Evolutionary conservation across 1,140 invertebrate species (phyloP).

Genomic region (Macrotrachela quadricornifera): DNA sequence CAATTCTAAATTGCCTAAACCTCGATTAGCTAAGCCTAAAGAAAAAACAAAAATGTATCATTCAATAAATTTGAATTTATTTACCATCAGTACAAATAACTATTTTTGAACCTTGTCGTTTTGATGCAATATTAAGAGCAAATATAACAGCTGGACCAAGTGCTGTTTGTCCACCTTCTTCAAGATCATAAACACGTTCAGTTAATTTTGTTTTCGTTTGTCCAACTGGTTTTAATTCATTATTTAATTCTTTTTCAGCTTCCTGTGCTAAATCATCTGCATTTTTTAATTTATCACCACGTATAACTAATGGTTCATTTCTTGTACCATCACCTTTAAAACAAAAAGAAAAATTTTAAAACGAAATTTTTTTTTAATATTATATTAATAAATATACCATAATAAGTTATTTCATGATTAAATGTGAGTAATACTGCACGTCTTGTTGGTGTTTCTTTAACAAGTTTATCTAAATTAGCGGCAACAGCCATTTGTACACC

Average conservation of each 20-base stretch:
- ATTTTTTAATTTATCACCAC: conserved; percentile 17
- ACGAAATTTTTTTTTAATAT: no score
- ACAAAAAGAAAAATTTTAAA: no score
- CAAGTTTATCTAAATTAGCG: conserved; percentile 21
- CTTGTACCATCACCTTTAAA: conserved; percentile 17
- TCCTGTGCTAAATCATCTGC: conserved; percentile 11
- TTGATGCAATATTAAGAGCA: conserved; percentile 17
- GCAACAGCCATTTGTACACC: conserved; percentile 26
- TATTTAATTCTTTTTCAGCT: background rate
- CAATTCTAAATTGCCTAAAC: conserved; percentile 18
- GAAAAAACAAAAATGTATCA: no score
- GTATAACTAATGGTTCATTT: conserved; percentile 12
- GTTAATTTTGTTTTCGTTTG: background rate
- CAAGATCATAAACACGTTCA: conserved; percentile 13
- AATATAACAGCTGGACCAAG: conserved; percentile 25
- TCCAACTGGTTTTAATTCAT: background rate
- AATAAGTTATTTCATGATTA: conserved; percentile 18
- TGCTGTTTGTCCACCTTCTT: conserved; percentile 23
- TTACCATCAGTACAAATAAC: conserved; percentile 25
- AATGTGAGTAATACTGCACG: conserved; percentile 21
- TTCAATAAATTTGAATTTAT: no score
- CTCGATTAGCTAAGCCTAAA: conserved; percentile 19
- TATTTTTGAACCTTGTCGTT: conserved; percentile 21
- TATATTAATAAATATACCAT: no score
- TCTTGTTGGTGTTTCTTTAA: conserved; percentile 17